These are phyloP conservation scores for Pseudopodoces humilis DNA, from an alignment of 2,113 vertebrate genomes.

Conservation along the genomic window DNA sequence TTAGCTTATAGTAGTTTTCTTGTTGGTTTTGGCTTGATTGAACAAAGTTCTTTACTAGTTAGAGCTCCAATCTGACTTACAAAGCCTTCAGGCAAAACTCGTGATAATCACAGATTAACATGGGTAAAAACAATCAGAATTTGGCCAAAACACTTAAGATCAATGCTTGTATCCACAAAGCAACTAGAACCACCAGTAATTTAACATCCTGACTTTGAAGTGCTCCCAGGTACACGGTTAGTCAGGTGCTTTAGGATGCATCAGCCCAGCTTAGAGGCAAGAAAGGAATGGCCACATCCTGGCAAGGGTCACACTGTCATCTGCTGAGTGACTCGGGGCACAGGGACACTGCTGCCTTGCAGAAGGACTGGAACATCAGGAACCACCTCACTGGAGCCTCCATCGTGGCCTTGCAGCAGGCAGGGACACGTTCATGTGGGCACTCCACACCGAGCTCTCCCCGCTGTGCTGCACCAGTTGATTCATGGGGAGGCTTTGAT, in stretches of 20 bases:
- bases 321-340: fast-evolving
- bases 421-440: fast-evolving
- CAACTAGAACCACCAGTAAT: not conserved
- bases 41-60: not conserved
- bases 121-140: not conserved
- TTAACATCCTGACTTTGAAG: not conserved
- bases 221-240: fast-evolving
- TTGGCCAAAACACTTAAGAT: not conserved
- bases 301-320: no score
- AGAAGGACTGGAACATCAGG: not conserved
- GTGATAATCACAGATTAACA: not conserved
- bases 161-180: not conserved
- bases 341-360: not conserved
- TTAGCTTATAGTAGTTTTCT: not conserved
- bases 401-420: fast-evolving
- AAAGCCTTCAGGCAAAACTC: not conserved
- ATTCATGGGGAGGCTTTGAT: constrained; percentile 39
- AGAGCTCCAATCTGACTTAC: not conserved
- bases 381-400: fast-evolving
- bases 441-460: not conserved
- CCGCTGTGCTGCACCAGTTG: not conserved
- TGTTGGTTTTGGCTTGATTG: not conserved
- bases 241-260: not conserved
- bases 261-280: not conserved
- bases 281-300: not conserved